Evolutionary conservation across 1,140 invertebrate species (phyloP).

Genomic region (Zaprionus nigranus): DNA sequence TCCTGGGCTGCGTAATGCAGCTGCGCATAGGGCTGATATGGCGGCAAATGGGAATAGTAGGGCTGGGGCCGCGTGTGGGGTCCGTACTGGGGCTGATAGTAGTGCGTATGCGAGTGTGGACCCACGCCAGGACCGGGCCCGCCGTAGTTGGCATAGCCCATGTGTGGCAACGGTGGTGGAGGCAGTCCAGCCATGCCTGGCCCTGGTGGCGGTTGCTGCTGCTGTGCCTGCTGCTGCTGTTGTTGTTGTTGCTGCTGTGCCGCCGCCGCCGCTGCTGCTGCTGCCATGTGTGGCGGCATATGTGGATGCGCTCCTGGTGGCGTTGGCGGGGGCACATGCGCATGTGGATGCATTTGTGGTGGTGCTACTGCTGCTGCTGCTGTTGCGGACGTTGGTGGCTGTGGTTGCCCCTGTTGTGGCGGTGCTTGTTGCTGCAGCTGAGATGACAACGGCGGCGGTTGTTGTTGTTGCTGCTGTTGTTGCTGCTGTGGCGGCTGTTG

Average conservation of each 20-base stretch:
- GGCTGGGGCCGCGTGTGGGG: slow-evolving; percentile 87
- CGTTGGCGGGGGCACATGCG: slow-evolving; percentile 71
- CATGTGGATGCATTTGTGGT: slow-evolving; percentile 73
- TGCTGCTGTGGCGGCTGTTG: slow-evolving; percentile 52
- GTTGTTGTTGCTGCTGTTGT: slow-evolving; percentile 48
- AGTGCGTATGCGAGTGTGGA: slow-evolving; percentile 86
- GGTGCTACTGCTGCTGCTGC: slow-evolving; percentile 24
- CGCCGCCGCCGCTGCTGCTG: slow-evolving; percentile 37
- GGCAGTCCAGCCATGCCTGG: slow-evolving; percentile 85
- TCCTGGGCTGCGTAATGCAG: slow-evolving; percentile 35
- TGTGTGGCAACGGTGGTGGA: slow-evolving; percentile 83
- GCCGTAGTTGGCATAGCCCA: slow-evolving; percentile 78
- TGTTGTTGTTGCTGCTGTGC: slow-evolving; percentile 52
- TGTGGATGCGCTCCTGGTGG: slow-evolving; percentile 68
- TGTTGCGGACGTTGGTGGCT: slow-evolving; percentile 33
- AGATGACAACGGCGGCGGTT: neutral
- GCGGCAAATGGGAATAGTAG: slow-evolving; percentile 86
- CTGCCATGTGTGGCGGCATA: slow-evolving; percentile 77
- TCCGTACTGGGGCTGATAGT: slow-evolving; percentile 88
- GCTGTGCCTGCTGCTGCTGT: slow-evolving; percentile 69
- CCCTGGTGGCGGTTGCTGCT: slow-evolving; percentile 76
- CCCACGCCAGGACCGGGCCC: slow-evolving; percentile 60
- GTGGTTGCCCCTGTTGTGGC: slow-evolving; percentile 58
- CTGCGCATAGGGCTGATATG: slow-evolving; percentile 88
- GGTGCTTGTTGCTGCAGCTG: slow-evolving; percentile 23